Conservation (phyloP, 23 tunicate genomes). For the Trididemnum miniatum region DNA sequence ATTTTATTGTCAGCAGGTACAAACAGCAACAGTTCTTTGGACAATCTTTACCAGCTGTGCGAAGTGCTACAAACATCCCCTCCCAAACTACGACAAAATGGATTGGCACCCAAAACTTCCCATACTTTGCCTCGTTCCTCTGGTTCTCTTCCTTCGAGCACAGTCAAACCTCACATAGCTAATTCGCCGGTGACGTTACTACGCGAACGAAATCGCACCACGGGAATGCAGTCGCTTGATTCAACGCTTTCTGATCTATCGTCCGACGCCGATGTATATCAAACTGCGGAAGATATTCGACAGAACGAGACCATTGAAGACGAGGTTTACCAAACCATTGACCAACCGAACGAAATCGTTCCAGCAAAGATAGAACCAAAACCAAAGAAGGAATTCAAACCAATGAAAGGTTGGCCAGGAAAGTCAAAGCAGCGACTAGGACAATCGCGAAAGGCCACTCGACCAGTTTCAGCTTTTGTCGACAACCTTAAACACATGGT, state of each 20-base stretch:
- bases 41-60: constrained; percentile 20
- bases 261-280: constrained; percentile 1
- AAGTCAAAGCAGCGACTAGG: background rate
- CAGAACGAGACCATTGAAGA: background rate
- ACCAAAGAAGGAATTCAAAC: background rate
- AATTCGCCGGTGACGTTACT: background rate
- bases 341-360: background rate
- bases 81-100: background rate
- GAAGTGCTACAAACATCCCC: background rate
- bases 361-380: background rate
- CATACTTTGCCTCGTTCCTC: constrained; percentile 35
- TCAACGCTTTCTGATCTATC: background rate
- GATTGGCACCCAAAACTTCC: background rate
- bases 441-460: background rate
- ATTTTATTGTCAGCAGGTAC: too few species aligned
- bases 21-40: background rate
- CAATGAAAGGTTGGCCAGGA: constrained; percentile 1
- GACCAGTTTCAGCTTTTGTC: constrained; percentile 48
- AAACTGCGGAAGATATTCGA: background rate
- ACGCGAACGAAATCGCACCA: background rate
- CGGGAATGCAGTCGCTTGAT: background rate
- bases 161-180: background rate
- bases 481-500: constrained; percentile 18
- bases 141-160: constrained; percentile 40
- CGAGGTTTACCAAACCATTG: background rate